Evolutionary conservation across 2,888 invertebrate genomes (phyloP).

Genomic region (Parnassius mnemosyne): DNA sequence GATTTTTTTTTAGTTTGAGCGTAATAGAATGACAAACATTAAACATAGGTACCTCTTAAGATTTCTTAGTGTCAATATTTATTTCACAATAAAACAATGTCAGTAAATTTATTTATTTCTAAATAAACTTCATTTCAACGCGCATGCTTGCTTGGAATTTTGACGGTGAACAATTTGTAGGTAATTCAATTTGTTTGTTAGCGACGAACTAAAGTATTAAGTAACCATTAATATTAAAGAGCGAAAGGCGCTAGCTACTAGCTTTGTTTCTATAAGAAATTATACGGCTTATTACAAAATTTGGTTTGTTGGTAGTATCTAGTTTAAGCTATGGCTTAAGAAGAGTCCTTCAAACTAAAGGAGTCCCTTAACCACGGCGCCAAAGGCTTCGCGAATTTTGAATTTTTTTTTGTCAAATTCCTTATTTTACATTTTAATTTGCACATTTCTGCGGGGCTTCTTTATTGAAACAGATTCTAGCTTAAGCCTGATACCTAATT

Average conservation of each 20-base stretch:
- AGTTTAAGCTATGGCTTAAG: too few relatives aligned
- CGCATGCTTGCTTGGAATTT: slow-evolving; percentile 1
- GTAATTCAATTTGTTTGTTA: slow-evolving; percentile 25
- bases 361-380: too few relatives aligned
- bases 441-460: too few relatives aligned
- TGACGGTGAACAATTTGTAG: slow-evolving; percentile 22
- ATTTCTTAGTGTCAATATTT: too few relatives aligned
- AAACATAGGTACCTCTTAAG: background rate
- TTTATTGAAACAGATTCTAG: too few relatives aligned
- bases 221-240: slow-evolving; percentile 22
- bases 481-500: too few relatives aligned
- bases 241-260: slow-evolving; percentile 16
- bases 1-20: background rate
- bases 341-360: too few relatives aligned
- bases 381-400: too few relatives aligned
- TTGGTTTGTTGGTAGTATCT: background rate
- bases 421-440: too few relatives aligned
- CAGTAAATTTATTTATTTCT: too few relatives aligned
- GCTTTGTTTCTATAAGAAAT: slow-evolving; percentile 12
- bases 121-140: slow-evolving; percentile 8
- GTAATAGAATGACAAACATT: background rate
- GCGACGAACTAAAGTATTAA: slow-evolving; percentile 14
- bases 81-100: too few relatives aligned
- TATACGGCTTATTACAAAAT: background rate
- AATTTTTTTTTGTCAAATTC: too few relatives aligned